Percentiles rank a stretch among this genome's conserved stretches.
Evolutionary conservation across 2,888 invertebrate species (phyloP).

Genomic region (Drosophila rubida): DNA sequence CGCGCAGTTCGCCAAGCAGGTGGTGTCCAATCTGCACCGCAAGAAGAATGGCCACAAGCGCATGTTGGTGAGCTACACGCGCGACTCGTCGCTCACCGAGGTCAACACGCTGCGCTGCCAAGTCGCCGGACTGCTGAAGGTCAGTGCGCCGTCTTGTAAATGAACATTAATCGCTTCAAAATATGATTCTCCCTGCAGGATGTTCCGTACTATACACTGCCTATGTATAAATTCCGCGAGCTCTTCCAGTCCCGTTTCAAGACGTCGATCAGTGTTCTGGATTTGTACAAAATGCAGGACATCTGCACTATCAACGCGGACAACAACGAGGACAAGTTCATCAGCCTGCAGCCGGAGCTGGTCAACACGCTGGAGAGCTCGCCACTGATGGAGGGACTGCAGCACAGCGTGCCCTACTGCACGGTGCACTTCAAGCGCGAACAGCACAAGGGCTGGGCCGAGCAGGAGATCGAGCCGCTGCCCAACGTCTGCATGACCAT

Average conservation of each 20-base stretch:
- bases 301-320: constrained; percentile 91
- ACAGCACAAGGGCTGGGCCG: constrained; percentile 90
- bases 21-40: constrained; percentile 92
- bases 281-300: constrained; percentile 90
- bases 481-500: constrained; percentile 86
- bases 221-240: constrained; percentile 93
- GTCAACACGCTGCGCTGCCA: constrained; percentile 88
- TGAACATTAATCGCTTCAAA: too few relatives aligned
- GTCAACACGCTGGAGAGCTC: constrained; percentile 86
- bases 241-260: constrained; percentile 92
- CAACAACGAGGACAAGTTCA: constrained; percentile 89
- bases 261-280: constrained; percentile 89
- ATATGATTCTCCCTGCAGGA: constrained; percentile 85
- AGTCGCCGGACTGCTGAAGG: constrained; percentile 89
- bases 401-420: constrained; percentile 87
- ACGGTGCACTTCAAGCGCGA: constrained; percentile 87
- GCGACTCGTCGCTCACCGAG: constrained; percentile 87
- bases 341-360: constrained; percentile 88
- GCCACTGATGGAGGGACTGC: constrained; percentile 85
- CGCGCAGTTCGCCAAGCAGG: constrained; percentile 87
- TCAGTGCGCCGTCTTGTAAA: too few relatives aligned
- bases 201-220: constrained; percentile 90
- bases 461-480: constrained; percentile 89
- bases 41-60: constrained; percentile 92
- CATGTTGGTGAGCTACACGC: constrained; percentile 90